phyloP scores from a whole-genome alignment of 2,797 vertebrate species.

The Odontamblyopus rebecca region DNA sequence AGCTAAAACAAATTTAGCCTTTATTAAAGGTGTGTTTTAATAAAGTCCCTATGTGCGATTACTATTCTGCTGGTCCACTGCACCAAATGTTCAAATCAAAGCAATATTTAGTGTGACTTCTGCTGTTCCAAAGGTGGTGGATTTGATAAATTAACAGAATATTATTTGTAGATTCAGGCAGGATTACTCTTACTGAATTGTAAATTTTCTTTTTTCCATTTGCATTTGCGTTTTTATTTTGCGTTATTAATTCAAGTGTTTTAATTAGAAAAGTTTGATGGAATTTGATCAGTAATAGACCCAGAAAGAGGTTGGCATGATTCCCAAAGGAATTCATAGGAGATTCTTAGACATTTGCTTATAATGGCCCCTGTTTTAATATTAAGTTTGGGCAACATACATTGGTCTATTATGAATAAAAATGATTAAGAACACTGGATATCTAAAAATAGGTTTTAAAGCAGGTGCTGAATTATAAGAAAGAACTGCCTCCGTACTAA shows the following conservation, averaged over 20 bases:
- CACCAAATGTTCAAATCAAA: constrained; percentile 2
- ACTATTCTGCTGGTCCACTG: background rate
- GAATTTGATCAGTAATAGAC: background rate
- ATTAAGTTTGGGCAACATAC: background rate
- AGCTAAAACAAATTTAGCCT: constrained; percentile 35
- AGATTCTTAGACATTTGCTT: background rate
- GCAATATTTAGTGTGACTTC: background rate
- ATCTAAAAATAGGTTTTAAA: no score
- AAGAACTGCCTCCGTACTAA: no score
- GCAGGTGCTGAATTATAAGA: no score
- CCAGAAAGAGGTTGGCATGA: background rate
- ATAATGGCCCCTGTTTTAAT: background rate
- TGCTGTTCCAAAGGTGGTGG: background rate
- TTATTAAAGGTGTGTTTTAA: constrained; percentile 27
- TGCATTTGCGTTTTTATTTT: background rate
- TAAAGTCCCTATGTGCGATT: constrained; percentile 6
- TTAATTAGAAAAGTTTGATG: background rate
- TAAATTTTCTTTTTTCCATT: background rate
- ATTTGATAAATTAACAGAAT: background rate
- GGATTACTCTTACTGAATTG: background rate
- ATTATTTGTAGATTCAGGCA: background rate
- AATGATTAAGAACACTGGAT: no score
- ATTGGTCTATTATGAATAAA: no score
- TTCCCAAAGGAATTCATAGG: background rate
- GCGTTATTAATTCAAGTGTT: background rate